Percentiles rank a stretch among this genome's conserved stretches.
These are phyloP conservation scores for Copsychus sechellarum DNA, from an alignment of 2,113 vertebrate genomes.

Conservation along the genomic window DNA sequence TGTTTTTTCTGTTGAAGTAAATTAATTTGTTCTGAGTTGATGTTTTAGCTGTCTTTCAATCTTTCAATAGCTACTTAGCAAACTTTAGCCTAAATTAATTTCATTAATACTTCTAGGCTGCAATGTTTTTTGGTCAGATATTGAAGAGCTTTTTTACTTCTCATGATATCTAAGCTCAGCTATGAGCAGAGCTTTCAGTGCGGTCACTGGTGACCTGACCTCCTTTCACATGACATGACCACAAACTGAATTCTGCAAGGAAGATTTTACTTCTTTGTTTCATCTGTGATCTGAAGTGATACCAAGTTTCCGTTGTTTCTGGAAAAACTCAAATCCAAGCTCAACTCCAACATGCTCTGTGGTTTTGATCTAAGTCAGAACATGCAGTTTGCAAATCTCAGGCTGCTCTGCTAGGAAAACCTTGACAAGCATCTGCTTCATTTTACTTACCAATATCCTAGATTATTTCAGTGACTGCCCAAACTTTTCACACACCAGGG, in stretches of 20 bases:
- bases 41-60: background rate
- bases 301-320: constrained; percentile 68
- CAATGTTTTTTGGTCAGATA: background rate
- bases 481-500: background rate
- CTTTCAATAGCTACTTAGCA: background rate
- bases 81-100: background rate
- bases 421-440: constrained; percentile 18
- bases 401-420: constrained; percentile 27
- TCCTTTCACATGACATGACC: constrained; percentile 50
- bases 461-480: background rate
- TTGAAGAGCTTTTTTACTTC: background rate
- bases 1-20: background rate
- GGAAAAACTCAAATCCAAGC: constrained; percentile 57
- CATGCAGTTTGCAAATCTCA: constrained; percentile 19
- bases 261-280: constrained; percentile 46
- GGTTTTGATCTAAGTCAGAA: constrained; percentile 63
- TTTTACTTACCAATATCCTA: constrained; percentile 1
- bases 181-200: background rate
- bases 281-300: constrained; percentile 57
- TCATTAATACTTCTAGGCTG: background rate
- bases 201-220: background rate
- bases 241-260: constrained; percentile 50
- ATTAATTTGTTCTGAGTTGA: background rate
- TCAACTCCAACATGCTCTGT: constrained; percentile 31
- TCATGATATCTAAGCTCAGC: background rate